A percentile compares a stretch with the other conserved stretches of the same genome.
These are phyloP conservation scores for Drosophila nr. fundita DNA, from an alignment of 2,888 invertebrate species.

Conservation along the genomic window DNA sequence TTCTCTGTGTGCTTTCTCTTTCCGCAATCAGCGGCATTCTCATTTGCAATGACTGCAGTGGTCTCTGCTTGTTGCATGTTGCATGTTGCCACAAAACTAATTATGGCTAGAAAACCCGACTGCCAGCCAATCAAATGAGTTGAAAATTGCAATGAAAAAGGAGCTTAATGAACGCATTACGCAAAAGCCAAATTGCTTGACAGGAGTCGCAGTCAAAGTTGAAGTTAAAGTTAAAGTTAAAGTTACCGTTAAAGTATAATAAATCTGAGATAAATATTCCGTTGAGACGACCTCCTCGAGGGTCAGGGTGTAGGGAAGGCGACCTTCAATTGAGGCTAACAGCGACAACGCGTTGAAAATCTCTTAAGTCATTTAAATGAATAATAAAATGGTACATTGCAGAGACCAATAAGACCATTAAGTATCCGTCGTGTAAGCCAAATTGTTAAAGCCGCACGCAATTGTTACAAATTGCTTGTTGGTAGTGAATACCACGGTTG, in stretches of 20 bases:
- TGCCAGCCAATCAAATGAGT: slow-evolving; percentile 56
- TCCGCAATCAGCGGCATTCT: slow-evolving; percentile 15
- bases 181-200: slow-evolving; percentile 24
- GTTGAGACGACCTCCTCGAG: background rate
- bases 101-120: slow-evolving; percentile 25
- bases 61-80: slow-evolving; percentile 31
- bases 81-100: slow-evolving; percentile 39
- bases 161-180: slow-evolving; percentile 46
- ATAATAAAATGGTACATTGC: slow-evolving; percentile 23
- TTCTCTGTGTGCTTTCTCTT: background rate
- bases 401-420: background rate
- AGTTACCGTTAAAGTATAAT: too few relatives aligned
- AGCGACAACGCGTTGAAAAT: slow-evolving; percentile 22
- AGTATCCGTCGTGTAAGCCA: slow-evolving; percentile 24
- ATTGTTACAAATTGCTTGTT: slow-evolving; percentile 11
- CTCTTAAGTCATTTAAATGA: slow-evolving; percentile 54
- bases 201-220: slow-evolving; percentile 1
- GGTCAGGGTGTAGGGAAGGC: slow-evolving; percentile 1
- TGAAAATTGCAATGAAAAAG: slow-evolving; percentile 33
- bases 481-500: background rate
- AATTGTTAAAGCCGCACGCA: slow-evolving; percentile 7
- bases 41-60: slow-evolving; percentile 34
- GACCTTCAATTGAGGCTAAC: slow-evolving; percentile 21
- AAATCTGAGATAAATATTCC: background rate
- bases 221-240: background rate